Conservation (phyloP, 2,113 vertebrate species). For the Rhea americana region DNA sequence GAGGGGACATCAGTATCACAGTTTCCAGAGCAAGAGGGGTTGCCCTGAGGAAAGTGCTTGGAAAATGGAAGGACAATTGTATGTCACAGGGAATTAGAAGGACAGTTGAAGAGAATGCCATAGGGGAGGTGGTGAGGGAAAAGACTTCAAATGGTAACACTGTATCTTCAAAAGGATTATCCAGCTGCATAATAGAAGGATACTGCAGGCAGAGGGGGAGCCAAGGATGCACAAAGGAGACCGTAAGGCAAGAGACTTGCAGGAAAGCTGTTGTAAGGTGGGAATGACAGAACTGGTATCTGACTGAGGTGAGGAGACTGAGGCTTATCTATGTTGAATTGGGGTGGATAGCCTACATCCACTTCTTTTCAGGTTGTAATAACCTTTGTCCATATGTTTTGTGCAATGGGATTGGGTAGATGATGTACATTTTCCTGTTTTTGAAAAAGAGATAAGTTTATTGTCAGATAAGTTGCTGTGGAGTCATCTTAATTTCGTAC, state of each 20-base stretch:
- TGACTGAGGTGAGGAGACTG: background rate
- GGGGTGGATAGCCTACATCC: background rate
- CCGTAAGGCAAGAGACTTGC: background rate
- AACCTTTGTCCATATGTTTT: background rate
- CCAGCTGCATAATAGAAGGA: background rate
- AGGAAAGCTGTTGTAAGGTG: background rate
- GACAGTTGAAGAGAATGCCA: background rate
- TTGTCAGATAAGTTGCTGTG: background rate
- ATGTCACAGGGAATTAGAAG: background rate
- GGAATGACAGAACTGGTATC: background rate
- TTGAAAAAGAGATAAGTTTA: background rate
- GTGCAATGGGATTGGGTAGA: background rate
- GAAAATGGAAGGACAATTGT: background rate
- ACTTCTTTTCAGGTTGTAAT: background rate
- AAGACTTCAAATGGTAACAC: background rate
- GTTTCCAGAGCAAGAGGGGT: background rate
- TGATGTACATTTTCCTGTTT: background rate
- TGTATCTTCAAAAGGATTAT: background rate
- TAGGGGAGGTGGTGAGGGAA: background rate
- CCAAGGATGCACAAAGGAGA: background rate
- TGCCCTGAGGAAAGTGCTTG: background rate
- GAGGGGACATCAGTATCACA: background rate
- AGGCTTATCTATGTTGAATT: background rate
- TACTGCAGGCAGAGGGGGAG: background rate
- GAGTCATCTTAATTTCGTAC: background rate